A percentile compares a stretch with the other conserved stretches of the same genome.
Evolutionary conservation across 1,140 invertebrate species (phyloP).

Genomic region (Drosophila kikkawai): DNA sequence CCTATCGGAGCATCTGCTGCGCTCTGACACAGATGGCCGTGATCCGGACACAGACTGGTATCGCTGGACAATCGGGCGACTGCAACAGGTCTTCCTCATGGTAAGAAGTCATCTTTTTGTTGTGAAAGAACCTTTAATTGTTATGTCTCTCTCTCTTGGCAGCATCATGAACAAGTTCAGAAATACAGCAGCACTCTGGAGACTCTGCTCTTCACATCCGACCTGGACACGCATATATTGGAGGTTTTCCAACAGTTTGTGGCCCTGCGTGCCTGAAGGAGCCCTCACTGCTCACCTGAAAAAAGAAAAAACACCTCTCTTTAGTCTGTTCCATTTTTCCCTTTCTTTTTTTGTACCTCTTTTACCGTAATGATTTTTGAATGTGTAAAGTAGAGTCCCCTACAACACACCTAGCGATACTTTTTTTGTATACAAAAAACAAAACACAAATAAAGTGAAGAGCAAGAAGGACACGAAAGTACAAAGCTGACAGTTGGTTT

Average conservation of each 20-base stretch:
- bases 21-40: constrained; percentile 96
- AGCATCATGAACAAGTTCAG: constrained; percentile 99
- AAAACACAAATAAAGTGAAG: background rate
- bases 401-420: background rate
- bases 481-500: background rate
- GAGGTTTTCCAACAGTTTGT: constrained; percentile 99
- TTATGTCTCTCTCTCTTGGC: constrained; percentile 31
- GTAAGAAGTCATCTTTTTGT: constrained; percentile 86
- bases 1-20: constrained; percentile 97
- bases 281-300: background rate
- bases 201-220: constrained; percentile 97
- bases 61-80: constrained; percentile 96
- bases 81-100: constrained; percentile 97
- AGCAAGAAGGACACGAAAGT: constrained; percentile 16
- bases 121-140: no score
- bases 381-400: constrained; percentile 1
- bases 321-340: background rate
- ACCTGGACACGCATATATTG: constrained; percentile 97
- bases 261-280: constrained; percentile 84
- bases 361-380: background rate
- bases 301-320: background rate
- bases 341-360: background rate
- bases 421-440: constrained; percentile 15
- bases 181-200: constrained; percentile 98
- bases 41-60: constrained; percentile 99